These are phyloP conservation scores for Ctena decussata DNA, from an alignment of 2,888 invertebrate genomes.

Conservation along the genomic window DNA sequence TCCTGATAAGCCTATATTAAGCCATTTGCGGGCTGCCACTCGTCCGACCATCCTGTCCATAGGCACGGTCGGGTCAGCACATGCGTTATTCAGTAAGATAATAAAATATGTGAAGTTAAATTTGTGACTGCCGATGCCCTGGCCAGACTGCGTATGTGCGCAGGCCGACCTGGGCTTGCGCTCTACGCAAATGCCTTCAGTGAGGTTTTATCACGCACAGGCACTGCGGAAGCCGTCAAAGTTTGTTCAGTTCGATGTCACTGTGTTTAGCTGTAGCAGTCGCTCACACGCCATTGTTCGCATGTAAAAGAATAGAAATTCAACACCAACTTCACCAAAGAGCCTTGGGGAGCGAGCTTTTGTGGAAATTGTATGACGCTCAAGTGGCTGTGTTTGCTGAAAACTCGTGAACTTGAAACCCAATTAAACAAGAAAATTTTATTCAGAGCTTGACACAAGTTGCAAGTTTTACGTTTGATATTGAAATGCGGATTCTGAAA, in stretches of 20 bases:
- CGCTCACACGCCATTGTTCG: conserved; percentile 14
- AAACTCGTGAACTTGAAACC: conserved; percentile 4
- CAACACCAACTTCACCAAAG: conserved; percentile 11
- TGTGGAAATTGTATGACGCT: conserved; percentile 13
- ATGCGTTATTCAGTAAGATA: too few species aligned
- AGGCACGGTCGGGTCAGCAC: too few species aligned
- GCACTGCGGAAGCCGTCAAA: not conserved
- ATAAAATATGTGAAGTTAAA: too few species aligned
- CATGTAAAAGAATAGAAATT: conserved; percentile 11
- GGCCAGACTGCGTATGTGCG: too few species aligned
- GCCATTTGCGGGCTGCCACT: too few species aligned
- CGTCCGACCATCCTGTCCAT: too few species aligned
- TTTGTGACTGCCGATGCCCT: too few species aligned
- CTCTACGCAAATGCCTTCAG: too few species aligned
- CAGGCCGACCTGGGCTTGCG: too few species aligned
- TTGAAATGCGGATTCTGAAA: not conserved
- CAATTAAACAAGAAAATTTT: conserved; percentile 12
- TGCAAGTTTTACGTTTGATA: conserved; percentile 1
- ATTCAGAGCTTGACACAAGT: not conserved
- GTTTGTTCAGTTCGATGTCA: conserved; percentile 7
- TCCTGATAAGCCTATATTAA: too few species aligned
- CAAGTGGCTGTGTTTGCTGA: not conserved
- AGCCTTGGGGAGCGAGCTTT: conserved; percentile 14
- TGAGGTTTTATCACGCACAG: too few species aligned
- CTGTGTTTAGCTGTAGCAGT: not conserved